phyloP scores from a whole-genome alignment of 2,113 vertebrate species.

The Gymnorhina tibicen region DNA sequence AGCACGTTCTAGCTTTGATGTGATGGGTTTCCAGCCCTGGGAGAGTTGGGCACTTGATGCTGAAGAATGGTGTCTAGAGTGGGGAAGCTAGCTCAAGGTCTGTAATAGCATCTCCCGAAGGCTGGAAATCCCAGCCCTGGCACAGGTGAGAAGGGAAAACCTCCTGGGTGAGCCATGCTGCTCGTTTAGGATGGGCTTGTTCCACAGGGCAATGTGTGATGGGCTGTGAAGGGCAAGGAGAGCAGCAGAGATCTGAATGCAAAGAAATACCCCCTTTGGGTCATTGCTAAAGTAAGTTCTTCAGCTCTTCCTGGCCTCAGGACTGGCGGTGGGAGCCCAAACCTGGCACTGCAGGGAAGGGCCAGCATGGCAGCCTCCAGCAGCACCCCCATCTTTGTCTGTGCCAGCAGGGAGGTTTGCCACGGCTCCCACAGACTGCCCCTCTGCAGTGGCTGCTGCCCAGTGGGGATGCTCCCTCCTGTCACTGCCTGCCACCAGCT shows the following conservation, averaged over 20 bases:
- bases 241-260: not conserved
- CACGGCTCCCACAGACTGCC: fast-evolving
- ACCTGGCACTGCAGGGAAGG: not conserved
- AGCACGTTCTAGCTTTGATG: not conserved
- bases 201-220: not conserved
- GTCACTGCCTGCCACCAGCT: fast-evolving
- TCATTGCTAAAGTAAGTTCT: not conserved
- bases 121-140: not conserved
- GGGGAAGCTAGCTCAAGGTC: not conserved
- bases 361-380: not conserved
- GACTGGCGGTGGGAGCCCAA: not conserved
- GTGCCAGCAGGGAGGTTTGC: fast-evolving
- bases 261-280: not conserved
- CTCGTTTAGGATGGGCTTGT: not conserved
- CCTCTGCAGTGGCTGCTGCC: not conserved
- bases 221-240: not conserved
- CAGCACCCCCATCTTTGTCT: not conserved
- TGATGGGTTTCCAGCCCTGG: not conserved
- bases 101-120: not conserved
- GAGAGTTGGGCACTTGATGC: not conserved
- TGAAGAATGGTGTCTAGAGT: not conserved
- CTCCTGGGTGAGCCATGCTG: not conserved
- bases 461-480: fast-evolving
- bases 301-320: not conserved
- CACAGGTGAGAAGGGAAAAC: not conserved